Base-by-base conservation (phyloP, 2,113 vertebrate species). In the Fulmarus glacialis region DNA sequence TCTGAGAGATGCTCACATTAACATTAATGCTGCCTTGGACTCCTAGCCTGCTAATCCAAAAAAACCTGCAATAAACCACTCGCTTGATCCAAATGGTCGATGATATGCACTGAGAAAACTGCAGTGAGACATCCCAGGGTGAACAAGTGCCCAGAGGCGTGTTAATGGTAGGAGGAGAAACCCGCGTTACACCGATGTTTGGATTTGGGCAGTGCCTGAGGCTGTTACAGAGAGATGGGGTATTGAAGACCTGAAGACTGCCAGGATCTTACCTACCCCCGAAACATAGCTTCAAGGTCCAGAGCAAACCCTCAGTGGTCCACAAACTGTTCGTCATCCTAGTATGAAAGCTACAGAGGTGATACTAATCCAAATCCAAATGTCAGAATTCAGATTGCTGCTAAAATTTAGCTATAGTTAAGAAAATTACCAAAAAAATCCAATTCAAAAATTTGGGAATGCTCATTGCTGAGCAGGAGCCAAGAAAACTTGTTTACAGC, bases 101-200 rank as follows among this genome's bases (percentile, higher is more conserved):
- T 79, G 23, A 63, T 64, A 72, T 11, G 15, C 34, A 27, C 60
- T 52, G 75, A 74, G 50, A 53, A 52, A 88, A 73, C 58, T 80
- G 30, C 81, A 42, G 17, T 36, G 52, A 90, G 70, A 58, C 27
- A 53, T 40, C 67, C 27, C 48, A 63, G 67, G 20, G 24, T 58
- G 36, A 84, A 42, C 11, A 55, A 70, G 11, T 23, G 47, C 56
- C 42, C 73, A 42, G 16, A 30, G 52, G 38, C 3, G 0, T 52
- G 7, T 60, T 38, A 43, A 24, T 21, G 24, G 27, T 15, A 64
- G 52, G 16, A 79, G 29, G 15, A 43, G 70, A 87, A 85, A 6
- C 4, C 8, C 1, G 1, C 0, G 0, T 64, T 38, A 11, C 18
- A 40, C 14, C 0, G 2, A 2, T 30, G 30, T 56, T 56, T 71